Evolutionary conservation across 2,113 vertebrate genomes (phyloP), one percentile per base, ranked within the genome.

Genomic region (Phainopepla nitens): DNA sequence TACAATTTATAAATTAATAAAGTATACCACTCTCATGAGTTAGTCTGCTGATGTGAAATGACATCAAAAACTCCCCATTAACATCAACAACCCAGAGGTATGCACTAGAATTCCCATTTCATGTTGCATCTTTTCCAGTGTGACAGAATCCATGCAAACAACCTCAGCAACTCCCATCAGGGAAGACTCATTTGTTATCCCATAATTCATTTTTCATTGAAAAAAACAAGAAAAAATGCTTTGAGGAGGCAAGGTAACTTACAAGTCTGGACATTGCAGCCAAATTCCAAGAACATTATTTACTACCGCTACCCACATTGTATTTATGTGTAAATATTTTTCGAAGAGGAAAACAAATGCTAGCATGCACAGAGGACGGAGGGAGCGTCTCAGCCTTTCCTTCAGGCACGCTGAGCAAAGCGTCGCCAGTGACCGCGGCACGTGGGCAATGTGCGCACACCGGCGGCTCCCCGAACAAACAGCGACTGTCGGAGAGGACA

Each of bases 391-490:
- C 9, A 11, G 20, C 25, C 25, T 33, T 42, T 76, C 31, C 62
- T 73, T 88, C 20, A 69, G 58, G 41, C 4, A 13, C 0, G 1
- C 31, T 23, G 9, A 64, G 9, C 3, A 21, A 25, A 73, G 57
- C 2, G 0, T 19, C 22, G 16, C 31, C 1, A 60, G 44, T 1
- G 1, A 4, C 29, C 16, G 44, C 3, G 2, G 25, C 73, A 72
- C 6, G 60, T 0, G 25, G 16, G 42, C 21, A 71, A 13, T 6
- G 24, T 18, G 21, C 15, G 28, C 24, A 87, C 22, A 13, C 24
- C 29, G 25, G 44, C 4, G 7, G 36, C 1, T 54, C 49, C 62
- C 53, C 33, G 27, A 73, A 25, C 28, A 39, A 41, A 85, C 53
- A 68, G 62, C 1, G 4, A 15, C 77, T 51, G 33, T 13, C 8